Conservation (phyloP, 2,113 vertebrate genomes). For the Eonycteris spelaea region DNA sequence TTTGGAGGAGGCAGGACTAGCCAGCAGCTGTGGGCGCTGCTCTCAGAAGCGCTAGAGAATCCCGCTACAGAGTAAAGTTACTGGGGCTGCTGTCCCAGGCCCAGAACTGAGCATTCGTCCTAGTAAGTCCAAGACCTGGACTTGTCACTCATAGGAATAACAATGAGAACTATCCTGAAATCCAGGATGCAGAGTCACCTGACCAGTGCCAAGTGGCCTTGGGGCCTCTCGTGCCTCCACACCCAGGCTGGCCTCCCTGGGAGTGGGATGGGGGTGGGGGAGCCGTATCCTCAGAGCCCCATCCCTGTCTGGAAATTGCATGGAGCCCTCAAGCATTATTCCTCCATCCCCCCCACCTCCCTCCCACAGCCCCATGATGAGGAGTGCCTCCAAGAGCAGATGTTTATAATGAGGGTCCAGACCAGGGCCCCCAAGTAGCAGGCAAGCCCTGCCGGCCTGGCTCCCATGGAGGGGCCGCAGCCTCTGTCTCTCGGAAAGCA, state of each 20-base stretch:
- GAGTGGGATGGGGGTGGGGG: background rate
- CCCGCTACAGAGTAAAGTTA: background rate
- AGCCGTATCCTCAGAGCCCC: background rate
- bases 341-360: background rate
- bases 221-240: background rate
- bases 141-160: background rate
- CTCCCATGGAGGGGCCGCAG: background rate
- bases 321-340: background rate
- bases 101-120: background rate
- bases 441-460: background rate
- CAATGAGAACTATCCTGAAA: background rate
- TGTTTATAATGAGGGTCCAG: slow-evolving; percentile 51
- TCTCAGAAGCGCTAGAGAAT: background rate
- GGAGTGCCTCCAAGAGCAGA: background rate
- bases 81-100: background rate
- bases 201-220: background rate
- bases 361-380: background rate
- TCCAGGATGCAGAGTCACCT: background rate
- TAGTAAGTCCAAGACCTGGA: background rate
- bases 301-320: background rate
- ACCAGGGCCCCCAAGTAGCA: background rate
- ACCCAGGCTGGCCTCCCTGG: background rate
- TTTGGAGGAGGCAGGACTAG: background rate
- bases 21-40: background rate
- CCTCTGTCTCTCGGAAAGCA: slow-evolving; percentile 20